phyloP scores from a whole-genome alignment of 2,888 invertebrate species.

The Dysmachus trigonus region DNA sequence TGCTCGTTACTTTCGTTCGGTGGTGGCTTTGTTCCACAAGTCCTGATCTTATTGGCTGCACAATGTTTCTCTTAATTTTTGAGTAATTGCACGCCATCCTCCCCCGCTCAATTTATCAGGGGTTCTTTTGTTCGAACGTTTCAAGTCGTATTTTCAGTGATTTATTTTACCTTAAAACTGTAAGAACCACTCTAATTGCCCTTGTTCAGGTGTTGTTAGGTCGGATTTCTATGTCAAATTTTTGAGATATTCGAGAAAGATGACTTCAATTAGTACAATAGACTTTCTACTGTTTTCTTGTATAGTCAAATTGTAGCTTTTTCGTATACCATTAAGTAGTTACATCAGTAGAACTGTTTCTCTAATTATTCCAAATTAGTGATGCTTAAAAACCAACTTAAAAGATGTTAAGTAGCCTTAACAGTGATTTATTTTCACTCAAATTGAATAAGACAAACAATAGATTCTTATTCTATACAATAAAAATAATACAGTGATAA shows the following conservation, averaged over 20 bases:
- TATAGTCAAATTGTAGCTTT: no score
- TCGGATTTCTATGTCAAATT: neutral
- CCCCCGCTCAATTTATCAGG: neutral
- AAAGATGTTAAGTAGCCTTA: no score
- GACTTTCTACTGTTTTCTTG: neutral
- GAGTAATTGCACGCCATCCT: neutral
- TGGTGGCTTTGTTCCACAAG: neutral
- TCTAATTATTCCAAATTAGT: no score
- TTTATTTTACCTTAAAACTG: neutral
- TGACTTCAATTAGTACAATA: neutral
- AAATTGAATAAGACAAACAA: no score
- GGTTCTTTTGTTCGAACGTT: neutral
- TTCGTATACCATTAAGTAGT: no score
- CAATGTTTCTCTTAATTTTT: neutral
- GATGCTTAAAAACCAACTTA: no score
- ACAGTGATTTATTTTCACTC: no score
- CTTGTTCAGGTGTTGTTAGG: neutral
- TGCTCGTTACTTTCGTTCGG: neutral
- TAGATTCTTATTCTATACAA: no score
- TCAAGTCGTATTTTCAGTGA: neutral
- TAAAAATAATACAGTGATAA: no score
- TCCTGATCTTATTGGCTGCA: neutral
- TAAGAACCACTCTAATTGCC: neutral
- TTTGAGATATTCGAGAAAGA: neutral
- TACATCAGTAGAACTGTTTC: no score